phyloP scores from a whole-genome alignment of 2,888 invertebrate genomes.

The Drosophila kambysellisi region DNA sequence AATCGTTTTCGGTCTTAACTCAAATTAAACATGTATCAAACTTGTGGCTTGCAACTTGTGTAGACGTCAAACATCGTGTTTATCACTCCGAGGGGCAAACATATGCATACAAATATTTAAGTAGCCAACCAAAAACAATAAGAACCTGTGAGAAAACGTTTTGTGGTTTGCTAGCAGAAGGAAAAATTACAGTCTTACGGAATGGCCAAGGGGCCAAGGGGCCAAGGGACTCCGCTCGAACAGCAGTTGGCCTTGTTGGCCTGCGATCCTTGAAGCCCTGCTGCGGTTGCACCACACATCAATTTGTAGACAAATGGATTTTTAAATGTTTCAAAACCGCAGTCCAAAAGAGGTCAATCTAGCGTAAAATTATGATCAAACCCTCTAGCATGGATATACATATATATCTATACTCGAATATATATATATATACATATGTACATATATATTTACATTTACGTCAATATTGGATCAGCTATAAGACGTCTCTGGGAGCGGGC shows the following conservation, averaged over 20 bases:
- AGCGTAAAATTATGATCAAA: constrained; percentile 55
- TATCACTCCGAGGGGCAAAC: not conserved
- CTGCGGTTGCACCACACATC: constrained; percentile 34
- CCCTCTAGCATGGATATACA: constrained; percentile 46
- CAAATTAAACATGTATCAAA: not conserved
- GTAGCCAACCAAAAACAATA: constrained; percentile 3
- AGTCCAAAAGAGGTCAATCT: constrained; percentile 34
- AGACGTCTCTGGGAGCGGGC: not conserved
- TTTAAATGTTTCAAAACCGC: constrained; percentile 67
- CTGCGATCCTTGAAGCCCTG: constrained; percentile 26
- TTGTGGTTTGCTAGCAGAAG: constrained; percentile 40
- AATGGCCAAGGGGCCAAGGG: constrained; percentile 18
- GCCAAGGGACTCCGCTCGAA: constrained; percentile 32
- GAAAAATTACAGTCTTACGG: constrained; percentile 10
- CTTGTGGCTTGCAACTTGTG: constrained; percentile 2
- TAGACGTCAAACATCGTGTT: not conserved
- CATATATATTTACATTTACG: not conserved
- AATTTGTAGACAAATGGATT: constrained; percentile 60
- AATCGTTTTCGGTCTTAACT: not conserved
- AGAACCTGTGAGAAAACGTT: constrained; percentile 49
- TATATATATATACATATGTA: not conserved
- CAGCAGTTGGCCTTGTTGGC: constrained; percentile 47
- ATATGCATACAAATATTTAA: not conserved
- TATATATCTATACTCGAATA: not conserved
- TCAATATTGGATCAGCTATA: not conserved